phyloP scores from a whole-genome alignment of 2,113 vertebrate genomes.

The Channa argus region DNA sequence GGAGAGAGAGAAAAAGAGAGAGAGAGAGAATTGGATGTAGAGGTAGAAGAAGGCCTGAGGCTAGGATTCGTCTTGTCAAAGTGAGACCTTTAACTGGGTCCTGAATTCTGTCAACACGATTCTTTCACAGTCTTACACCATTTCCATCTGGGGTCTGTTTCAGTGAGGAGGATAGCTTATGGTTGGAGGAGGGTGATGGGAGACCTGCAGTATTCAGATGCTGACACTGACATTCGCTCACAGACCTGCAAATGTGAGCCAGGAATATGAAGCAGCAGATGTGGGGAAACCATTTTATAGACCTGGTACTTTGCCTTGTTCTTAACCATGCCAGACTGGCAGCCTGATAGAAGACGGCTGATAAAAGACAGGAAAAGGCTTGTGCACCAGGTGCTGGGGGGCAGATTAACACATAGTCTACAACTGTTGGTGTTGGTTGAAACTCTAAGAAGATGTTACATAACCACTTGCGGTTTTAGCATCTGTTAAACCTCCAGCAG shows the following conservation, averaged over 20 bases:
- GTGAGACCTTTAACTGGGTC: conserved; percentile 79
- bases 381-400: conserved; percentile 38
- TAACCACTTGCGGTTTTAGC: conserved; percentile 45
- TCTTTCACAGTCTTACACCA: conserved; percentile 74
- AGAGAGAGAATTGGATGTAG: conserved; percentile 48
- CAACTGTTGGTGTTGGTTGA: conserved; percentile 53
- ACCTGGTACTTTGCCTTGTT: conserved; percentile 43
- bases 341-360: conserved; percentile 47
- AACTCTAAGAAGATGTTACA: conserved; percentile 51
- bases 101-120: conserved; percentile 78
- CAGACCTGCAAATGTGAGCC: conserved; percentile 46
- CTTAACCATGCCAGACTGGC: conserved; percentile 50
- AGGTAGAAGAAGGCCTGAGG: conserved; percentile 64
- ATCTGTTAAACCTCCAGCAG: conserved; percentile 10
- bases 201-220: conserved; percentile 56
- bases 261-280: conserved; percentile 59
- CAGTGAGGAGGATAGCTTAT: conserved; percentile 36
- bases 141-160: conserved; percentile 68
- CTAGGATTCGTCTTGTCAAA: conserved; percentile 79
- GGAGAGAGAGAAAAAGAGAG: conserved; percentile 4
- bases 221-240: conserved; percentile 66
- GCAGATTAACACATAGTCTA: conserved; percentile 46
- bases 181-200: conserved; percentile 50
- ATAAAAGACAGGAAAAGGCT: conserved; percentile 41
- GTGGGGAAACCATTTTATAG: conserved; percentile 44